Evolutionary conservation across 37 sponge, comb jelly and placozoan genomes (phyloP).

Genomic region (Halichondria panicea): DNA sequence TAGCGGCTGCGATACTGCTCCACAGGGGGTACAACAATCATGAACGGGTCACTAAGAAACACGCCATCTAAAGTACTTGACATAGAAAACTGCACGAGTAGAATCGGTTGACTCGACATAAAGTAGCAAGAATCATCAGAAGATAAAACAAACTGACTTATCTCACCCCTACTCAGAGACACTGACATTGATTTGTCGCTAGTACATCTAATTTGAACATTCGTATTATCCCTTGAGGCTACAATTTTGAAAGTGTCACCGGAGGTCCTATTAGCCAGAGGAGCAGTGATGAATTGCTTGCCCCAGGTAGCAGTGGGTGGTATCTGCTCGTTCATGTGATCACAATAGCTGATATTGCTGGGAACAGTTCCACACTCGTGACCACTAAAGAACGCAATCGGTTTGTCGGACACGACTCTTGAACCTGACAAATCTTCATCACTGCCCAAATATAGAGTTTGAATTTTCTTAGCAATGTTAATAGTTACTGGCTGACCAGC

Average conservation of each 20-base stretch:
- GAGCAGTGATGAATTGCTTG: slow-evolving; percentile 29
- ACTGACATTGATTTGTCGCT: not conserved
- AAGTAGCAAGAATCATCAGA: slow-evolving; percentile 16
- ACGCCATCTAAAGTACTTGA: slow-evolving; percentile 39
- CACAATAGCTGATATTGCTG: slow-evolving; percentile 15
- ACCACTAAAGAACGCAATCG: slow-evolving; percentile 36
- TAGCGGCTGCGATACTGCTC: slow-evolving; percentile 46
- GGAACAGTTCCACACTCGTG: slow-evolving; percentile 58
- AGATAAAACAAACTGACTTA: not conserved
- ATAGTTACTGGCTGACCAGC: not conserved
- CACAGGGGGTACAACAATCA: slow-evolving; percentile 51
- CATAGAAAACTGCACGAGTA: slow-evolving; percentile 41
- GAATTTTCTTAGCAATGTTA: not conserved
- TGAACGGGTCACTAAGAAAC: slow-evolving; percentile 29
- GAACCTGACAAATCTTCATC: slow-evolving; percentile 34
- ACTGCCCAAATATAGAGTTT: slow-evolving; percentile 44
- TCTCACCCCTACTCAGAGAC: slow-evolving; percentile 2
- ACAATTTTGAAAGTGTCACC: slow-evolving; percentile 25
- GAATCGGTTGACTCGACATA: slow-evolving; percentile 25
- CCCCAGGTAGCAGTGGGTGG: slow-evolving; percentile 61
- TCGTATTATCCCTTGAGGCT: slow-evolving; percentile 34
- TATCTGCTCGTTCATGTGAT: slow-evolving; percentile 46
- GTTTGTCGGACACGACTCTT: slow-evolving; percentile 35
- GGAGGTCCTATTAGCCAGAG: not conserved
- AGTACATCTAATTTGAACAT: slow-evolving; percentile 9